A percentile compares a stretch with the other conserved stretches of the same genome.
These are phyloP conservation scores for Deroplatys truncata DNA, from an alignment of 2,888 invertebrate genomes.

Conservation along the genomic window DNA sequence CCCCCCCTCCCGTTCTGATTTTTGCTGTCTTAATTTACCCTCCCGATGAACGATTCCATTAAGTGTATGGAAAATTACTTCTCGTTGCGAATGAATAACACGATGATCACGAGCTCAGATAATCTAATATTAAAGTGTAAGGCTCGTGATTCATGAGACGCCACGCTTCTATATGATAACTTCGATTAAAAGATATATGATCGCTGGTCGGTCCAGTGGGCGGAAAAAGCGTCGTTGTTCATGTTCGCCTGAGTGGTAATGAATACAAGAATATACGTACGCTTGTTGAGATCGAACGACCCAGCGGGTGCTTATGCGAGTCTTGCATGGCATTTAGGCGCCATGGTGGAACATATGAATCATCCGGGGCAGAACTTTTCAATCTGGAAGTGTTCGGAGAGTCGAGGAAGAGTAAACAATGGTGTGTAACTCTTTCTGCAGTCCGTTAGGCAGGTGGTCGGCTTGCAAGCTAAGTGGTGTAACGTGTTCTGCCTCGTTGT, in stretches of 20 bases:
- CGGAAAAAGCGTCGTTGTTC: neutral
- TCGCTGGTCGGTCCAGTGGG: neutral
- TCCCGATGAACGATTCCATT: neutral
- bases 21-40: constrained; percentile 9
- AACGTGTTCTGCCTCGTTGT: too few species aligned
- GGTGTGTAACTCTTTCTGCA: neutral
- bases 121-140: neutral
- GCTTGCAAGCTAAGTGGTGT: too few species aligned
- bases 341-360: neutral
- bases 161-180: neutral
- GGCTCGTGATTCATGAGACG: neutral
- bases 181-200: neutral
- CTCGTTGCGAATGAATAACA: neutral
- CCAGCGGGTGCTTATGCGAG: neutral
- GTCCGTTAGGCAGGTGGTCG: too few species aligned
- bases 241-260: neutral
- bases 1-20: neutral
- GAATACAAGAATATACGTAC: neutral
- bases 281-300: neutral
- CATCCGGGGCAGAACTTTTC: neutral
- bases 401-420: neutral
- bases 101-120: neutral
- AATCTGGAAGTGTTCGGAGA: neutral
- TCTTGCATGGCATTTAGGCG: neutral
- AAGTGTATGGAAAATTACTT: neutral